These are phyloP conservation scores for Patella ulyssiponensis DNA, from an alignment of 2,888 invertebrate genomes.

Conservation along the genomic window DNA sequence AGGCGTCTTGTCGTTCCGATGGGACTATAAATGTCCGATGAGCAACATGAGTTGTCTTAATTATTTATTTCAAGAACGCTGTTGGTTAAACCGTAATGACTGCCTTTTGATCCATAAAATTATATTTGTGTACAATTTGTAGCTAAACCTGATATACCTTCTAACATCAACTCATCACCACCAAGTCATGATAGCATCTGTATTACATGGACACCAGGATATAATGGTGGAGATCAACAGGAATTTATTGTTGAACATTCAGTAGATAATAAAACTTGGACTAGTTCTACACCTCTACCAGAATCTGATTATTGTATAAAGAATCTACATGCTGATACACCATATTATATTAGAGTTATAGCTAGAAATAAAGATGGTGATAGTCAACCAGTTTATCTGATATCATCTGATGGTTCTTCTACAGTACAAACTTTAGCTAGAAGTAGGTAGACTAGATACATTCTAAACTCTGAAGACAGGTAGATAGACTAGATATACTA, in stretches of 20 bases:
- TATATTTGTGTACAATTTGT: no score
- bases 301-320: neutral
- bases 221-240: neutral
- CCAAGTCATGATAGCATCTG: neutral
- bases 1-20: no score
- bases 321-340: neutral
- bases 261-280: neutral
- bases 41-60: no score
- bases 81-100: no score
- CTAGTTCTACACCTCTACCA: neutral
- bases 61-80: no score
- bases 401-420: no score
- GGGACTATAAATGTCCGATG: no score
- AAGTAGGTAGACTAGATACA: no score
- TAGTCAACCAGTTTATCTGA: neutral
- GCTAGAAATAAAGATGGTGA: constrained; percentile 5
- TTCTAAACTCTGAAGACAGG: no score
- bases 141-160: neutral
- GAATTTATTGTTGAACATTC: constrained; percentile 2
- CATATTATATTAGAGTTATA: constrained; percentile 6
- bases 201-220: neutral
- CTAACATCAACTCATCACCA: neutral
- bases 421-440: no score
- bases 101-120: no score
- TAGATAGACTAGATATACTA: no score